These are phyloP conservation scores for Rhabditoides inermis DNA, from an alignment of 2,888 invertebrate genomes.

Conservation along the genomic window DNA sequence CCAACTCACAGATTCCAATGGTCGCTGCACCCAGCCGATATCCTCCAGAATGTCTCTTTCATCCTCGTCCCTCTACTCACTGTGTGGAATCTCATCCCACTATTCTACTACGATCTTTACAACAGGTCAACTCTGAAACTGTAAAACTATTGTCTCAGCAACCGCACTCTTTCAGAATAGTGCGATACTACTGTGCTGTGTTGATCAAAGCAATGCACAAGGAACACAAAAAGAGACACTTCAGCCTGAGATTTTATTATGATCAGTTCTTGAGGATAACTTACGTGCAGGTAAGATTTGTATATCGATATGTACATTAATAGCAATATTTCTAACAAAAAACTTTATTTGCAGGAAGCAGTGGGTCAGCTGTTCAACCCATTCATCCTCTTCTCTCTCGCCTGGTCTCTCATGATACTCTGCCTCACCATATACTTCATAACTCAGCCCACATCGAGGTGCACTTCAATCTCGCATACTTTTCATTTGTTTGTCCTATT, in stretches of 20 bases:
- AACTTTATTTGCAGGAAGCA: slow-evolving; percentile 22
- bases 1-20: not conserved
- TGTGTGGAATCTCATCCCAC: slow-evolving; percentile 44
- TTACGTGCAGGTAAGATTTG: slow-evolving; percentile 27
- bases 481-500: not conserved
- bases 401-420: slow-evolving; percentile 41
- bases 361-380: slow-evolving; percentile 47
- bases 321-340: not conserved
- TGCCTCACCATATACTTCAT: slow-evolving; percentile 47
- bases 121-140: too few species aligned
- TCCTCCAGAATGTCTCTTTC: slow-evolving; percentile 22
- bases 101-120: slow-evolving; percentile 42
- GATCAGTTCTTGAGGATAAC: slow-evolving; percentile 48
- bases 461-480: not conserved
- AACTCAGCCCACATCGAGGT: slow-evolving; percentile 36
- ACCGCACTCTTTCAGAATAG: slow-evolving; percentile 8
- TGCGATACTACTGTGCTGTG: slow-evolving; percentile 28
- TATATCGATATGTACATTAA: not conserved
- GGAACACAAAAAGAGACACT: slow-evolving; percentile 38
- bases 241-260: slow-evolving; percentile 44
- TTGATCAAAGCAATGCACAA: slow-evolving; percentile 39
- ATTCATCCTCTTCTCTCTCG: slow-evolving; percentile 41
- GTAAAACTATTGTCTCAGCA: too few species aligned
- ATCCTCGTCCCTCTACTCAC: slow-evolving; percentile 41
- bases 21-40: not conserved